Percentiles rank a stretch among this genome's conserved stretches.
Conservation (phyloP, 2,888 invertebrate genomes). For the Phasia obesa region DNA sequence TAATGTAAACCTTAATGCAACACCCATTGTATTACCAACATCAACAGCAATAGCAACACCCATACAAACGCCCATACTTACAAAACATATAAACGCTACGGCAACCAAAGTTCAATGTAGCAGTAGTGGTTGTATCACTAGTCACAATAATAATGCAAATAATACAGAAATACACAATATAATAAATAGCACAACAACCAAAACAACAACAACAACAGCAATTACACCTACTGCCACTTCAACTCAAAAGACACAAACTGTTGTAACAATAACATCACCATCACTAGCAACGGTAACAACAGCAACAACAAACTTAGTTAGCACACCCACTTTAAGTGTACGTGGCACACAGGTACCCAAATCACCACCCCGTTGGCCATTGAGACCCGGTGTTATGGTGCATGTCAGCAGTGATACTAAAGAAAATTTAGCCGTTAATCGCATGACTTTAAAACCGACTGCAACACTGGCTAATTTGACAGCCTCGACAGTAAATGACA, state of each 20-base stretch:
- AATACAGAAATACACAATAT: conserved; percentile 42
- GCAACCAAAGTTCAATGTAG: conserved; percentile 56
- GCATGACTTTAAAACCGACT: conserved; percentile 76
- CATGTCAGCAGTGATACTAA: conserved; percentile 90
- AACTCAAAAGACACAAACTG: conserved; percentile 22
- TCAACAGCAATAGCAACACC: conserved; percentile 50
- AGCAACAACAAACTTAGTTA: conserved; percentile 52
- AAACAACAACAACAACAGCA: conserved; percentile 67
- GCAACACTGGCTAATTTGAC: conserved; percentile 73
- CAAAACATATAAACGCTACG: conserved; percentile 40
- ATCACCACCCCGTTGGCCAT: conserved; percentile 88
- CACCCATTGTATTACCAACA: conserved; percentile 52
- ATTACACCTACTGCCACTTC: conserved; percentile 38
- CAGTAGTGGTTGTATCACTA: conserved; percentile 21
- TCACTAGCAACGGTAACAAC: too few species aligned
- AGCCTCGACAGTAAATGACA: conserved; percentile 71
- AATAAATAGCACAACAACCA: conserved; percentile 56
- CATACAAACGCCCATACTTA: conserved; percentile 53
- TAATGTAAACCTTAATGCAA: conserved; percentile 33
- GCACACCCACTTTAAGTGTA: conserved; percentile 68
- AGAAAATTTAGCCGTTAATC: conserved; percentile 86
- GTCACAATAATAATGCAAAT: conserved; percentile 55
- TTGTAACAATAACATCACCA: conserved; percentile 22
- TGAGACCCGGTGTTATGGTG: conserved; percentile 93
- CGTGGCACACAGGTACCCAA: conserved; percentile 77